Evolutionary conservation across 2,113 vertebrate genomes (phyloP), one percentile per base, ranked within the genome.

Genomic region (Percopsis transmontana): DNA sequence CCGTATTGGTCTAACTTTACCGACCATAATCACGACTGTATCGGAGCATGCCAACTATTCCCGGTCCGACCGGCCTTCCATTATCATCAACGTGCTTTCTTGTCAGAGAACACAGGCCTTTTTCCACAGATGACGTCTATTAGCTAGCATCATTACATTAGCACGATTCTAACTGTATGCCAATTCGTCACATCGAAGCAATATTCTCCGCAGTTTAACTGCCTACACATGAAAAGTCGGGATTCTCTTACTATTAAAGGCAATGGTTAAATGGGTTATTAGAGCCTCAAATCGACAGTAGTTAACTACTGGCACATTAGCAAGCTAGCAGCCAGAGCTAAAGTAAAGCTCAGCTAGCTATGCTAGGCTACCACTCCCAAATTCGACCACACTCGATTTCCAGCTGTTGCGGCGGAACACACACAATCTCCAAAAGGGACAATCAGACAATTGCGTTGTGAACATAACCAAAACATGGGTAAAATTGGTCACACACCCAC

Each of bases 401-500:
- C 84, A 88, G 87, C 84, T 88, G 86, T 79, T 82, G 67, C 66
- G 9, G 70, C 55, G 63, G 60, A 70, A 65, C 68, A n/a, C 47
- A 68, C 59, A 68, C 50, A 7, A 16, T 40, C 39, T 47, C 19
- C 45, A 2, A 3, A 54, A 60, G 3, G 47, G 39, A 47, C 50
- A 15, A 11, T 0, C 3, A 2, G 1, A 18, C 27, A 24, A 2
- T 0, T 0, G 2, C 0, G 0, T 7, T 2, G 0, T 2, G 5
- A 39, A 24, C 8, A 0, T 2, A 0, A 41, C 62, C 14, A 1
- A 44, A 18, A 68, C 11, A 2, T 10, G 6, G 2, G 6, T 14
- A 45, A 62, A 59, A 5, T 0, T 2, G 24, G 27, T 48, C 14
- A 54, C 94, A 90, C 90, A 98, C 96, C 96, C 96, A 66, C 96